Conservation (phyloP, 2,888 invertebrate species). For the Pycnomerus fuliginosus region DNA sequence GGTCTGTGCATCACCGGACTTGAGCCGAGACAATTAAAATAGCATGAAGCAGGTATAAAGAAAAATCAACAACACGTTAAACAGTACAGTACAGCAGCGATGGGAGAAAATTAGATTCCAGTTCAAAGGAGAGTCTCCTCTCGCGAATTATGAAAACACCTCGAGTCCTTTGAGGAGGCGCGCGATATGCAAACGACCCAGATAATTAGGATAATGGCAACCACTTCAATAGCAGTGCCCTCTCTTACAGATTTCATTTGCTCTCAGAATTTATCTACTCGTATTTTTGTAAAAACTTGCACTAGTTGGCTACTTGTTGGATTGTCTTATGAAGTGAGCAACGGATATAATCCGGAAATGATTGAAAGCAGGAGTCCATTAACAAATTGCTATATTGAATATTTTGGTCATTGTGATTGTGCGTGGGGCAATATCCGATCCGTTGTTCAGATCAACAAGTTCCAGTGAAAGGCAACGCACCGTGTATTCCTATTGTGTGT, state of each 20-base stretch:
- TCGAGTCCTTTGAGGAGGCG: constrained; percentile 51
- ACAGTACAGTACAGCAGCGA: constrained; percentile 36
- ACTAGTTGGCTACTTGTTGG: constrained; percentile 27
- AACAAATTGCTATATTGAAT: constrained; percentile 49
- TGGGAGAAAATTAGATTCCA: constrained; percentile 53
- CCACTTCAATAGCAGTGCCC: constrained; percentile 47
- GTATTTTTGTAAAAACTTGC: constrained; percentile 21
- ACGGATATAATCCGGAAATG: constrained; percentile 21
- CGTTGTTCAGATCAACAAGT: constrained; percentile 52
- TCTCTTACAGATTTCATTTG: constrained; percentile 21
- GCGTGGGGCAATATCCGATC: constrained; percentile 38
- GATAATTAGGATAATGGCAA: constrained; percentile 55
- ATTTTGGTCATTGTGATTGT: constrained; percentile 38
- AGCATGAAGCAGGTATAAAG: too few species aligned
- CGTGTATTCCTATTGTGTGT: constrained; percentile 46
- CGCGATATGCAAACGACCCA: constrained; percentile 54
- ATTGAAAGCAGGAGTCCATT: constrained; percentile 32
- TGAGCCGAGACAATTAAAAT: too few species aligned
- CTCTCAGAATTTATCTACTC: constrained; percentile 32
- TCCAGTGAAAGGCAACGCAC: constrained; percentile 46
- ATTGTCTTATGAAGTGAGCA: constrained; percentile 18
- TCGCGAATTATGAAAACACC: constrained; percentile 54
- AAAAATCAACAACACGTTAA: constrained; percentile 43
- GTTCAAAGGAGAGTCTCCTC: constrained; percentile 50
- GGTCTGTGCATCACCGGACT: too few species aligned